Evolutionary conservation across 2,888 invertebrate species (phyloP).

Genomic region (Epirrita christyi): DNA sequence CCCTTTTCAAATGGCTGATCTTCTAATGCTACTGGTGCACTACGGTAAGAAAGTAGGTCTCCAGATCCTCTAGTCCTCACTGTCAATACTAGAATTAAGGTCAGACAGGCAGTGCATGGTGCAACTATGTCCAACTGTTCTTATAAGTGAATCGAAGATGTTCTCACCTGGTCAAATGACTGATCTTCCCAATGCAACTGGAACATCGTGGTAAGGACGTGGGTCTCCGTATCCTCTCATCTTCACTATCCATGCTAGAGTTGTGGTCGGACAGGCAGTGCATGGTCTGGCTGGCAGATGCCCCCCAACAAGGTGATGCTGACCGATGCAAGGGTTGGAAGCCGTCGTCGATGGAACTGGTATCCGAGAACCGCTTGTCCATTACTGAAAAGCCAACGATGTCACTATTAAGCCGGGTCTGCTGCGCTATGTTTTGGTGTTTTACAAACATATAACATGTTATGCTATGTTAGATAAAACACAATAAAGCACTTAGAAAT

Average conservation of each 20-base stretch:
- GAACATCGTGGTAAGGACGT: constrained; percentile 87
- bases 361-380: constrained; percentile 79
- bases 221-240: constrained; percentile 73
- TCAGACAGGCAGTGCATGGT: constrained; percentile 79
- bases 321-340: constrained; percentile 73
- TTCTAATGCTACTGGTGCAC: constrained; percentile 92
- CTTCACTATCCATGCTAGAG: constrained; percentile 70
- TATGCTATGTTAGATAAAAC: no score
- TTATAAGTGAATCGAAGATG: no score
- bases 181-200: constrained; percentile 92
- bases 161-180: constrained; percentile 86
- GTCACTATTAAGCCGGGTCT: no score
- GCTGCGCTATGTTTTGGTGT: no score
- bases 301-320: constrained; percentile 75
- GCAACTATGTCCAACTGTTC: constrained; percentile 72
- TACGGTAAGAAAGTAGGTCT: constrained; percentile 81
- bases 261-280: constrained; percentile 76
- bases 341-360: constrained; percentile 75
- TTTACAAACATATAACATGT: no score
- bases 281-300: constrained; percentile 75
- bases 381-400: constrained; percentile 55
- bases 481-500: no score
- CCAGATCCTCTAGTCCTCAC: constrained; percentile 74
- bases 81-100: constrained; percentile 69
- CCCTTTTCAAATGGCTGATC: constrained; percentile 88